These are phyloP conservation scores for Paralichthys olivaceus DNA, from an alignment of 2,113 vertebrate genomes.

Conservation along the genomic window DNA sequence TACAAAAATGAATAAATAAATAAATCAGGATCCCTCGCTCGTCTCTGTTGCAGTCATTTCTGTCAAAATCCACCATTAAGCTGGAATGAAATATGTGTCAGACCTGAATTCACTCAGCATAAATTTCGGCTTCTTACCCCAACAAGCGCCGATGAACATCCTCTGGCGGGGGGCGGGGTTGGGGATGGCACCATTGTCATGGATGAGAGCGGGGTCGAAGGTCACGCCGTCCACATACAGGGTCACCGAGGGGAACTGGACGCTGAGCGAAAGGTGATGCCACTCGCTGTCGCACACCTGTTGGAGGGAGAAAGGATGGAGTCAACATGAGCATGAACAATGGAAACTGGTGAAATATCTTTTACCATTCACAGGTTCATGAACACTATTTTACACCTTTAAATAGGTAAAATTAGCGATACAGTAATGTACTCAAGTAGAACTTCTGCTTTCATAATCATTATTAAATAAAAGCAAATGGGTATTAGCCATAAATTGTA, in stretches of 20 bases:
- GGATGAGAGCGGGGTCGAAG: conserved; percentile 96
- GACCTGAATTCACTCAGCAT: conserved; percentile 2
- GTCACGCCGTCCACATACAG: conserved; percentile 96
- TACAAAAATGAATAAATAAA: not conserved
- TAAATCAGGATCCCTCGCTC: not conserved
- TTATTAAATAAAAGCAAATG: too few species aligned
- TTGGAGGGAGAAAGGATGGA: conserved; percentile 6
- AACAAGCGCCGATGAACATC: conserved; percentile 95
- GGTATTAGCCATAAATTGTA: too few species aligned
- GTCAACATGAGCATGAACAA: not conserved
- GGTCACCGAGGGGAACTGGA: conserved; percentile 95
- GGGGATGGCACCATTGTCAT: conserved; percentile 95
- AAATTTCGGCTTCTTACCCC: conserved; percentile 80
- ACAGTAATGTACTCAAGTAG: too few species aligned
- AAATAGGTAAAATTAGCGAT: too few species aligned
- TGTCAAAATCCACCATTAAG: conserved; percentile 34
- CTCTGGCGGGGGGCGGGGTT: conserved; percentile 87
- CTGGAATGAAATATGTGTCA: conserved; percentile 6
- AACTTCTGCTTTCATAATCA: too few species aligned
- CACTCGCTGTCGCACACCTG: conserved; percentile 97
- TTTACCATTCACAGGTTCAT: not conserved
- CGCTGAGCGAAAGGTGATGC: conserved; percentile 96
- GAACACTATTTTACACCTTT: too few species aligned
- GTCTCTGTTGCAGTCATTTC: conserved; percentile 6
- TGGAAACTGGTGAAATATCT: not conserved